Evolutionary conservation across 2,797 vertebrate species (phyloP).

Genomic region (Myripristis jacobus): DNA sequence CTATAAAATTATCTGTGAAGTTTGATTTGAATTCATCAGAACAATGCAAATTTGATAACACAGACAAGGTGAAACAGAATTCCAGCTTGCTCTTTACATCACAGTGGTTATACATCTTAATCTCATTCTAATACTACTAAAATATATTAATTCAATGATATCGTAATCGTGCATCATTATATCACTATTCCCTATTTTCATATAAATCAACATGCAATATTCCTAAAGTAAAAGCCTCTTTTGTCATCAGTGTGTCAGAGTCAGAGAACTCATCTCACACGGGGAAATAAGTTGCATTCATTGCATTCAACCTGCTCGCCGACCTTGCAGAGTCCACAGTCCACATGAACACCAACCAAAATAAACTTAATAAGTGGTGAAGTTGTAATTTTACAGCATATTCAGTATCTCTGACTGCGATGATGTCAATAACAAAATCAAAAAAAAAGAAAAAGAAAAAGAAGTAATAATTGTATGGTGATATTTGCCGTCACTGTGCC

Average conservation of each 20-base stretch:
- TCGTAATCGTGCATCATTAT: not conserved
- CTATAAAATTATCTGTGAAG: no score
- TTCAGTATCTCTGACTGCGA: no score
- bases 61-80: no score
- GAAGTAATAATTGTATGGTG: slow-evolving; percentile 10
- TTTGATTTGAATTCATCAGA: no score
- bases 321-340: not conserved
- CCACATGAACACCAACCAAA: slow-evolving; percentile 17
- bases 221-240: slow-evolving; percentile 2
- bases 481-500: slow-evolving; percentile 31
- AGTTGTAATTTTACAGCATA: no score
- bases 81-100: no score
- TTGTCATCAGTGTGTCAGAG: slow-evolving; percentile 17
- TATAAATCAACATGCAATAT: not conserved
- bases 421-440: not conserved
- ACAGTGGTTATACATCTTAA: no score
- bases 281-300: slow-evolving; percentile 1
- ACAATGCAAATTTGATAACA: no score
- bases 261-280: slow-evolving; percentile 21
- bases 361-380: slow-evolving; percentile 2
- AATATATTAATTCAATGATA: not conserved
- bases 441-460: slow-evolving; percentile 45
- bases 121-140: not conserved
- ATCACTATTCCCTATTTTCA: not conserved
- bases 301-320: slow-evolving; percentile 10